phyloP scores from a whole-genome alignment of 2,888 invertebrate species.

The Catocala sponsa region DNA sequence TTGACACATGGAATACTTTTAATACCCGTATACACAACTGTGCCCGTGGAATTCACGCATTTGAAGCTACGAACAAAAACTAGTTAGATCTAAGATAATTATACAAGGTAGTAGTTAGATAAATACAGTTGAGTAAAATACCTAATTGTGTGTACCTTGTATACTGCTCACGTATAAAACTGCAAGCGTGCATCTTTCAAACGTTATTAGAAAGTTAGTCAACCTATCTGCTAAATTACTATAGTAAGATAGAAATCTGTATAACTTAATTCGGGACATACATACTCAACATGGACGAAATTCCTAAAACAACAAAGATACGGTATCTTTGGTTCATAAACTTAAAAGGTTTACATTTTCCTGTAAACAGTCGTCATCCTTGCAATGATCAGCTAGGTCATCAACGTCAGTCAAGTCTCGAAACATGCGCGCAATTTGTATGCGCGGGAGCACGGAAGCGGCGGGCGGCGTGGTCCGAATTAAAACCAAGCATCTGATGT shows the following conservation, averaged over 20 bases:
- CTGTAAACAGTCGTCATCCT: conserved; percentile 35
- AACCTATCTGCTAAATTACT: background rate
- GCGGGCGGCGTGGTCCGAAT: conserved; percentile 55
- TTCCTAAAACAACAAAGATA: too few relatives aligned
- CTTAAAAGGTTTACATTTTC: conserved; percentile 17
- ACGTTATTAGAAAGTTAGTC: conserved; percentile 37
- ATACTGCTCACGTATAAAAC: conserved; percentile 16
- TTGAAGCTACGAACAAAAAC: too few relatives aligned
- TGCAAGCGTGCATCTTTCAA: conserved; percentile 19
- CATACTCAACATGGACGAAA: too few relatives aligned
- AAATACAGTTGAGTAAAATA: background rate
- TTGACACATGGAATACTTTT: too few relatives aligned
- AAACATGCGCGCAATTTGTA: conserved; percentile 58
- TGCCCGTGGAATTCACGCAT: too few relatives aligned
- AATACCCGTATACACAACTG: too few relatives aligned
- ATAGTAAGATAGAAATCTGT: background rate
- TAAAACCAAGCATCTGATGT: conserved; percentile 58
- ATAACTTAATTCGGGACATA: too few relatives aligned
- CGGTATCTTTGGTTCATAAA: too few relatives aligned
- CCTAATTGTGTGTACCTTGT: conserved; percentile 9
- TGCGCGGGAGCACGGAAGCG: conserved; percentile 64
- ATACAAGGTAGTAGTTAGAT: too few relatives aligned
- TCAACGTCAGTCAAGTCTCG: conserved; percentile 51
- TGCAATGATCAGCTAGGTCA: conserved; percentile 62
- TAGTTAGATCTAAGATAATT: too few relatives aligned